Base-by-base conservation (phyloP, 2,797 vertebrate genomes). In the Tapirus indicus region DNA sequence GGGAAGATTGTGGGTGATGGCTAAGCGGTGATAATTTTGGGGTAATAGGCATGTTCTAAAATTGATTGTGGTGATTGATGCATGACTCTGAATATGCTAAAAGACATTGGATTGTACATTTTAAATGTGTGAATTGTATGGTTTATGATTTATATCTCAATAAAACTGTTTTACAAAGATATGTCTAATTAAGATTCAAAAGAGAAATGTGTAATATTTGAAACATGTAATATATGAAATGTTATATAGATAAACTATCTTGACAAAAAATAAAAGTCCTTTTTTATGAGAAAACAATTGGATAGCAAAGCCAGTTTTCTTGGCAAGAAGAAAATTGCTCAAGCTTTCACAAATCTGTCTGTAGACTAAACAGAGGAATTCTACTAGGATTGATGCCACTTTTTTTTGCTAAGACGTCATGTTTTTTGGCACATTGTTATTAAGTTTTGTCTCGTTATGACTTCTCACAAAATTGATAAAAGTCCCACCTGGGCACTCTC, bases 321-420 rank as follows among this genome's bases (percentile, higher is more conserved):
- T 94, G 77, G 41, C 16, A 91, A 93, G 47, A 91, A 95, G 38
- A 95, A 91, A 85, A 85, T 82, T 88, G 60, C 9, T 94, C 66
- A 78, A 54, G 12, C 69, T 88, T 72, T 82, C 49, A 77, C 17
- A 58, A 79, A 85, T 88, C 38, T 94, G 75, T 17, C 35, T 69
- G 11, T 87, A 35, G 6, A 87, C 35, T 78, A 78, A 85, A 79
- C 27, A 93, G 69, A 66, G 58, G 35, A 35, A 66, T 88, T 93
- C 66, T 88, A 32, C 25, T 44, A 88, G 49, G 52, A 49, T 92
- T 49, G 68, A 56, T 92, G 14, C 17, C 16, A 25, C 25, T 78
- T 11, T 47, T 56, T 68, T 88, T 91, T 77, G 2, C 35, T 47
- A 87, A 94, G 20, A 79, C 25, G 83, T 60, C 68, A 69, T 74